Percentiles rank a stretch among this genome's conserved stretches.
phyloP scores from a whole-genome alignment of 1,140 invertebrate genomes.

The Trichoplusia ni region DNA sequence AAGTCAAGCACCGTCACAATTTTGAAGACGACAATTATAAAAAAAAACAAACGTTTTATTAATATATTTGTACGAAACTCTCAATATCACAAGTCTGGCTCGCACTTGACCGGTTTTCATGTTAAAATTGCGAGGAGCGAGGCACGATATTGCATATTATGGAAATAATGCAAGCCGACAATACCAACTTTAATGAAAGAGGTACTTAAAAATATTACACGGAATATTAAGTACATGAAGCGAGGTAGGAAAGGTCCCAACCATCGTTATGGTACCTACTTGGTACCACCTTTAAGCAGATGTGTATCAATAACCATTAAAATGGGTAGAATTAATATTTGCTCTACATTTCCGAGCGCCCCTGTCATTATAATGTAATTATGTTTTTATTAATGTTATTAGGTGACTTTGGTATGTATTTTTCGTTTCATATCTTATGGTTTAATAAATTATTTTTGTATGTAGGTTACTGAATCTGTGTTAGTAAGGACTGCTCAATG shows the following conservation, averaged over 20 bases:
- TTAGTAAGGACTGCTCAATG: too few relatives aligned
- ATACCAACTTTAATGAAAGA: constrained; percentile 39
- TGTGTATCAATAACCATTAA: background rate
- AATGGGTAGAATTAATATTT: background rate
- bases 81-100: too few relatives aligned
- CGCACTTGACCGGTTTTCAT: constrained; percentile 37
- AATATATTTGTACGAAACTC: too few relatives aligned
- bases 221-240: constrained; percentile 25
- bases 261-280: background rate
- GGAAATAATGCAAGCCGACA: constrained; percentile 34
- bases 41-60: too few relatives aligned
- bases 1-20: too few relatives aligned
- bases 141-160: constrained; percentile 40
- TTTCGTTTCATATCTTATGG: too few relatives aligned
- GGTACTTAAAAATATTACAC: constrained; percentile 31
- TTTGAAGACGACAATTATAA: too few relatives aligned
- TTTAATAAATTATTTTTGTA: too few relatives aligned
- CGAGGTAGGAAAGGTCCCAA: background rate
- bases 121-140: constrained; percentile 36
- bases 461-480: too few relatives aligned
- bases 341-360: background rate
- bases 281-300: background rate
- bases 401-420: too few relatives aligned
- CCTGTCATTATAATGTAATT: background rate
- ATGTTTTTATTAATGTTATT: too few relatives aligned